A percentile compares a stretch with the other conserved stretches of the same genome.
Conservation (phyloP, 2,113 vertebrate genomes). For the Neolamprologus brichardi region DNA sequence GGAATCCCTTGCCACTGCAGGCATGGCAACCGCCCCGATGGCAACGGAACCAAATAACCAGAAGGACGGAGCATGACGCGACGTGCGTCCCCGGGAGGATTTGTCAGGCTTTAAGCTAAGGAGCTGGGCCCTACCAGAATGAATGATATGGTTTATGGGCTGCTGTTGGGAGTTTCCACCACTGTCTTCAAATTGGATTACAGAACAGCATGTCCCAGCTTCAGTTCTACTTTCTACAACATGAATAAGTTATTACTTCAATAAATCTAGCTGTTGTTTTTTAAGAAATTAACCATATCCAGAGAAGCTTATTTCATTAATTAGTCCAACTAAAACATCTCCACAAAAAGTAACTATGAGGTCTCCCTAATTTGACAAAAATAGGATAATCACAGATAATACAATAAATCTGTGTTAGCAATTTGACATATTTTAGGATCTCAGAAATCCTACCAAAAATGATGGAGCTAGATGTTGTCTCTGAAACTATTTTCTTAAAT, state of each 20-base stretch:
- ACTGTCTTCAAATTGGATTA: not conserved
- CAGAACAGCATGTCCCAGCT: not conserved
- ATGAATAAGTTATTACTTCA: not conserved
- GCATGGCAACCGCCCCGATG: constrained; percentile 38
- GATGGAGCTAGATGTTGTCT: not conserved
- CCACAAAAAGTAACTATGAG: not conserved
- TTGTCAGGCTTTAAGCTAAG: not conserved
- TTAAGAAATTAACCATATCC: not conserved
- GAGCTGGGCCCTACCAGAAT: not conserved
- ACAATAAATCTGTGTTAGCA: not conserved
- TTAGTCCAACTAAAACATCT: not conserved
- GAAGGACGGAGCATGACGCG: not conserved
- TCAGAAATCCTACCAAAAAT: not conserved
- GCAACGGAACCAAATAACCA: constrained; percentile 5
- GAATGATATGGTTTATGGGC: not conserved
- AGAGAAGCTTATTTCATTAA: not conserved
- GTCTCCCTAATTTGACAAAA: not conserved
- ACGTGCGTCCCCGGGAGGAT: not conserved
- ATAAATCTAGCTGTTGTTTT: not conserved
- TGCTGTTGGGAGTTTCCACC: not conserved
- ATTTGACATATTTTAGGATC: not conserved
- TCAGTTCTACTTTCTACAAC: not conserved
- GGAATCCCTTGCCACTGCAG: constrained; percentile 64
- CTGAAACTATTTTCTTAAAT: not conserved
- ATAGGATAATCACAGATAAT: not conserved